Evolutionary conservation across 92 coral and sea anemone genomes (phyloP), one percentile per base, ranked within the genome.

Genomic region (Phenganax stokvisi): DNA sequence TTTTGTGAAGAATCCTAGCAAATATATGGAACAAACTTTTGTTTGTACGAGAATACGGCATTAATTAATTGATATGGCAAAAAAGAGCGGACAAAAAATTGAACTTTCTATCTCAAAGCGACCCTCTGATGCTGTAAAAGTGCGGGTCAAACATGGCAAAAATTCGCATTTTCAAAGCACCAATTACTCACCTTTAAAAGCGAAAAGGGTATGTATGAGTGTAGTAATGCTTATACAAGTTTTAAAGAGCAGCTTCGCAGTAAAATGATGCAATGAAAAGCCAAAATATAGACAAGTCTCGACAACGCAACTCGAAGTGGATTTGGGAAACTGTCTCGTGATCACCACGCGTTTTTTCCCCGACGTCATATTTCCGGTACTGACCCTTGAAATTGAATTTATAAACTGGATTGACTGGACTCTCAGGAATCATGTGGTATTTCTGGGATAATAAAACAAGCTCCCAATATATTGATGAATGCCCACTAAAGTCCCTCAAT

Each of bases 281-380:
- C 72, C 52, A 68, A 3, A 68, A 68, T 30, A 30, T 68, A 13
- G 16, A 68, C 73, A 68, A 53, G 53, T 68, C 73, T 68, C 13
- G 73, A 68, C 73, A 68, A 68, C 73, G 73, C 73, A 68, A 68
- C 73, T 68, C 54, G 13, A 53, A 10, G 13, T 12, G 20, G 0
- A 0, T 30, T 68, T 68, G 47, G 73, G 27, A 66, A 30, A 28
- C 10, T 0, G 11, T 68, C 73, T 68, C 73, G 73, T 68, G 73
- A 68, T 68, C 72, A 13, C 4, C 8, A 61, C 17, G 30, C 11
- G 9, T 29, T 17, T 68, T 68, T 5, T 30, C 15, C 10, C 17
- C 53, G 72, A 66, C 72, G 72, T 66, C 72, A 68, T 30, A 29
- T 53, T 68, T 68, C 73, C 73, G 73, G 16, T 13, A 68, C 70